These are phyloP conservation scores for Harpagus bidentatus DNA, from an alignment of 2,113 vertebrate genomes.

Conservation along the genomic window DNA sequence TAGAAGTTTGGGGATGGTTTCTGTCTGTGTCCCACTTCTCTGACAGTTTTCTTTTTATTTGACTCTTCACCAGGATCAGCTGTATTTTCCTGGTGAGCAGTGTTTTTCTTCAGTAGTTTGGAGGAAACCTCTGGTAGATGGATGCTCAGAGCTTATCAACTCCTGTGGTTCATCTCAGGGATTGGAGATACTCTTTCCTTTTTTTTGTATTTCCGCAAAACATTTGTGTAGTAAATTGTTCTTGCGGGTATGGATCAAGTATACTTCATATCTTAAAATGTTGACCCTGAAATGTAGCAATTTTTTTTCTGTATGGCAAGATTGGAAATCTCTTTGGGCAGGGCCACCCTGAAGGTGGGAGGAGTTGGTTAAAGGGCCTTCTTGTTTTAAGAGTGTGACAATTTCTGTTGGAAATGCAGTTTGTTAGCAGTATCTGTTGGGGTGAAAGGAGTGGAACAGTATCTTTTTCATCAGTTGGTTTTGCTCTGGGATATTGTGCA, in stretches of 20 bases:
- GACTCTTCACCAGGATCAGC: not conserved
- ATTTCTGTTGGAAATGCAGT: not conserved
- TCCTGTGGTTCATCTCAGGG: rapidly evolving
- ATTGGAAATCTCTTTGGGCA: not conserved
- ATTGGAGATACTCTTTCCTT: not conserved
- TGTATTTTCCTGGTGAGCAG: rapidly evolving
- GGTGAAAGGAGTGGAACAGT: not conserved
- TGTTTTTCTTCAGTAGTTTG: not conserved
- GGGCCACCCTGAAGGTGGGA: not conserved
- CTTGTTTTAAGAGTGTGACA: not conserved
- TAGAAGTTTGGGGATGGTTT: not conserved
- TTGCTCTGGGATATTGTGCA: not conserved
- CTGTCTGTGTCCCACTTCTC: not conserved
- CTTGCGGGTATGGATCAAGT: rapidly evolving
- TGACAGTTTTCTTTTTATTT: not conserved
- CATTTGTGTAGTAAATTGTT: not conserved
- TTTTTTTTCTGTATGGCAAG: not conserved
- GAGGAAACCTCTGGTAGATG: not conserved
- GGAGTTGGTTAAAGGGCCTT: not conserved
- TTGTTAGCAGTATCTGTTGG: not conserved
- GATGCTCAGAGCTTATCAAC: not conserved
- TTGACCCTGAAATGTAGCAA: not conserved
- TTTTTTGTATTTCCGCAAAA: not conserved
- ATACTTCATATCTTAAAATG: not conserved
- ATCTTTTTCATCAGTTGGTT: not conserved